Evolutionary conservation across 2,888 invertebrate genomes (phyloP), one percentile per base, ranked within the genome.

Genomic region (Leptinotarsa peninsularis): DNA sequence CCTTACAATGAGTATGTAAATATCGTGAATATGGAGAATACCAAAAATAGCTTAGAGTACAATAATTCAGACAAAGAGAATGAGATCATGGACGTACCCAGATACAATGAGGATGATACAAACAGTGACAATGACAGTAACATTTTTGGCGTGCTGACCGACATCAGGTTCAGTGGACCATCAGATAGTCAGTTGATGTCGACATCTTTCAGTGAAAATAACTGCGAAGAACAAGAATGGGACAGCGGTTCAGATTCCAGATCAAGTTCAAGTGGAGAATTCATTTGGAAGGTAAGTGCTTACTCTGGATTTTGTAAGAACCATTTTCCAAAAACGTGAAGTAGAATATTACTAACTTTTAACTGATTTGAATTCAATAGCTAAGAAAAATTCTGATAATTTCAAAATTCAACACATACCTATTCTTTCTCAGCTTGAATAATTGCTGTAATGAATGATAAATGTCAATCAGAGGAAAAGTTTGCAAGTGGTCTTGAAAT

Each of bases 181-280:
- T 82, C 83, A 77, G 88, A 88, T 80, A 83, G 83, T 72, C 87
- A 88, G 70, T 81, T 88, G 81, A 88, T 89, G 89, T 87, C 89
- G 0, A 89, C 89, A 4, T 89, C 89, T 13, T 89, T 90, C 81
- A 90, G 89, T 76, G 89, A 89, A 73, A 87, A 90, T 78, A 89
- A 90, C 73, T 58, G 58, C 2, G 90, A 90, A 74, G 90, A 91
- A 58, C 90, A 92, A 82, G 94, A 93, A 82, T 94, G 93, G 93
- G 93, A 93, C 84, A 93, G 92, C 87, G 93, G 92, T 81, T 91
- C 91, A 13, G 93, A 91, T 77, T 91, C 91, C n/a, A 91, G 92
- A 78, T 94, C 94, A 50, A 92, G 92, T 10, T 94, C 93, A 7
- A 94, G 94, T 78, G 94, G 94, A 14, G 94, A 94, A 87, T 94